Percentiles rank a stretch among this genome's conserved stretches.
These are phyloP conservation scores for Tetragonula carbonaria DNA, from an alignment of 2,888 invertebrate species.

Conservation along the genomic window DNA sequence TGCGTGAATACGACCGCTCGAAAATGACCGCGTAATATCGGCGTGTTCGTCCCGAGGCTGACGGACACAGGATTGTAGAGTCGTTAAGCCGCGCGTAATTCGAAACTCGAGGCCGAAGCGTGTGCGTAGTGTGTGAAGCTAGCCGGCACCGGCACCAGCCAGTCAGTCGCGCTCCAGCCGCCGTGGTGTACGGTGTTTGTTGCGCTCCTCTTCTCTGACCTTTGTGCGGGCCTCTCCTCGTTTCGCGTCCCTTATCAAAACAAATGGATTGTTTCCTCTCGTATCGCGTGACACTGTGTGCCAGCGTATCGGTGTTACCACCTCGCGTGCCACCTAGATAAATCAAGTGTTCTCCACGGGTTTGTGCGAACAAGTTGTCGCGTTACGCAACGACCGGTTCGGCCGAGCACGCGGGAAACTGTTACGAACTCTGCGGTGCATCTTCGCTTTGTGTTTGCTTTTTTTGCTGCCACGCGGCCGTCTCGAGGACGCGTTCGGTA, in stretches of 20 bases:
- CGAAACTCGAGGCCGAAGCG: constrained; percentile 50
- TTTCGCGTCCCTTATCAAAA: neutral
- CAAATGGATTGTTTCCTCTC: constrained; percentile 13
- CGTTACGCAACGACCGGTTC: constrained; percentile 49
- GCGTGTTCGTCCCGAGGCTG: constrained; percentile 34
- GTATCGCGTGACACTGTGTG: constrained; percentile 34
- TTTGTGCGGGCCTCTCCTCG: neutral
- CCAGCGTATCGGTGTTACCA: constrained; percentile 16
- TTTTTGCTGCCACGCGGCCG: constrained; percentile 19
- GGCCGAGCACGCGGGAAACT: constrained; percentile 48
- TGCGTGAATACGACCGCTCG: neutral
- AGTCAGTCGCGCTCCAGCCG: constrained; percentile 70
- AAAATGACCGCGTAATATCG: constrained; percentile 24
- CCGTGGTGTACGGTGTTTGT: constrained; percentile 45
- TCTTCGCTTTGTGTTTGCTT: constrained; percentile 3
- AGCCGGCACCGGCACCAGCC: constrained; percentile 33
- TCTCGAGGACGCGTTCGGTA: constrained; percentile 47
- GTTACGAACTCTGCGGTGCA: constrained; percentile 12
- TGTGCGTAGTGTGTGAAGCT: constrained; percentile 28
- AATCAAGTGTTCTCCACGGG: constrained; percentile 24
- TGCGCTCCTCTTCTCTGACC: neutral
- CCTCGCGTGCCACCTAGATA: neutral
- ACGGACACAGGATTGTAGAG: constrained; percentile 37
- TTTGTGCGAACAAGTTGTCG: constrained; percentile 42
- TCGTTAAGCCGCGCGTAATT: constrained; percentile 56